Evolutionary conservation across 2,888 invertebrate species (phyloP).

Genomic region (Agrotis clavis): DNA sequence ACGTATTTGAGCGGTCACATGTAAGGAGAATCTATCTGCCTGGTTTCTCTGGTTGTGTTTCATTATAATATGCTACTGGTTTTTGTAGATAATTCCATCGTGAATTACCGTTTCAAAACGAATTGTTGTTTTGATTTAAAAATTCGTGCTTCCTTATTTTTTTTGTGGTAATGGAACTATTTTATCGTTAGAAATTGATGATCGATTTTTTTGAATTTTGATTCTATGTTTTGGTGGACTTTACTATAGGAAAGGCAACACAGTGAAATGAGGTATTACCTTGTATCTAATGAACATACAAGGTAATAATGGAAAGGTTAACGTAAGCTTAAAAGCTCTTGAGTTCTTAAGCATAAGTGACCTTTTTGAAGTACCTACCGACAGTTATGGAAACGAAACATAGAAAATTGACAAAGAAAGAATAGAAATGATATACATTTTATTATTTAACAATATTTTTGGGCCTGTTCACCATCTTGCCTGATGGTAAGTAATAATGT

Average conservation of each 20-base stretch:
- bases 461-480: no score
- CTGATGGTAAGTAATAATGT: no score
- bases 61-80: slow-evolving; percentile 36
- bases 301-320: background rate
- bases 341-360: background rate
- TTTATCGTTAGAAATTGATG: background rate
- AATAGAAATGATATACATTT: background rate
- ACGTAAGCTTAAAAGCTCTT: background rate
- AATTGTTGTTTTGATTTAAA: slow-evolving; percentile 14
- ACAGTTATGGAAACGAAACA: background rate
- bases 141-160: slow-evolving; percentile 17
- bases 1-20: slow-evolving; percentile 71
- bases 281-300: background rate
- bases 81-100: slow-evolving; percentile 8
- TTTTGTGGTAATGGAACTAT: slow-evolving; percentile 14
- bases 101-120: slow-evolving; percentile 6
- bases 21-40: slow-evolving; percentile 46
- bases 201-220: background rate
- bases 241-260: background rate
- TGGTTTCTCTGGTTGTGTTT: slow-evolving; percentile 6
- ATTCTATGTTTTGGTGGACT: background rate
- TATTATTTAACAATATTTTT: no score
- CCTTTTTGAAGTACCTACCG: background rate
- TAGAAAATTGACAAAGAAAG: background rate
- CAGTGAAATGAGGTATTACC: background rate